Evolutionary conservation across 2,113 vertebrate genomes (phyloP).

Genomic region (Leptobrachium ailaonicum): DNA sequence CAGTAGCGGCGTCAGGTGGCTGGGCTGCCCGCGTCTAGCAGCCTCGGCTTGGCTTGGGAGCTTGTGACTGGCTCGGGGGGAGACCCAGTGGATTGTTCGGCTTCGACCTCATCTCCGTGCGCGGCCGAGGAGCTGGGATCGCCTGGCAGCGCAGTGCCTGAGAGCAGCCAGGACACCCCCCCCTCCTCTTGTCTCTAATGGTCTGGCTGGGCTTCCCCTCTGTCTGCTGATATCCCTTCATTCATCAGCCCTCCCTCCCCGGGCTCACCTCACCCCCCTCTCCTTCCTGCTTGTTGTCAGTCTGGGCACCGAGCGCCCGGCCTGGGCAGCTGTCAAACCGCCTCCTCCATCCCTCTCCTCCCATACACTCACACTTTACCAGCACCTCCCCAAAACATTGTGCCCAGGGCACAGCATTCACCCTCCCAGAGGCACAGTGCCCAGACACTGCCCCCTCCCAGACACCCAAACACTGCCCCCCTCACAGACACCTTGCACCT

Average conservation of each 20-base stretch:
- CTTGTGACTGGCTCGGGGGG: constrained; percentile 26
- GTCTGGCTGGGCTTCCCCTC: constrained; percentile 15
- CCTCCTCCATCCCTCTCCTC: background rate
- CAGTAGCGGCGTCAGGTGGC: constrained; percentile 45
- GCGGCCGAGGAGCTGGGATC: constrained; percentile 9
- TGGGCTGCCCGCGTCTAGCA: constrained; percentile 47
- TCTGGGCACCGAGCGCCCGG: constrained; percentile 16
- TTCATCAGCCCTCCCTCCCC: background rate
- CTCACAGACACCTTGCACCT: too few species aligned
- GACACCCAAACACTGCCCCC: too few species aligned
- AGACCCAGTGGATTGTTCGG: constrained; percentile 29
- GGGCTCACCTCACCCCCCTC: background rate
- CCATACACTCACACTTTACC: background rate
- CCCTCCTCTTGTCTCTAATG: constrained; percentile 22
- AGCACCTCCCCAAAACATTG: too few species aligned
- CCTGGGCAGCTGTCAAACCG: constrained; percentile 35
- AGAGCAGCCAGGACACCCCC: constrained; percentile 14
- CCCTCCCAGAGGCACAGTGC: too few species aligned
- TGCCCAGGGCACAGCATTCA: too few species aligned
- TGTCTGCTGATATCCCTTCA: background rate
- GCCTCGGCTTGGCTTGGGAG: constrained; percentile 27
- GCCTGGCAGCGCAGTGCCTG: background rate
- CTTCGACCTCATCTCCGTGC: background rate
- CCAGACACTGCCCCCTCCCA: too few species aligned
- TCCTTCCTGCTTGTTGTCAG: constrained; percentile 10